Conservation (phyloP, 2,888 invertebrate species). For the Andrena bicolor region DNA sequence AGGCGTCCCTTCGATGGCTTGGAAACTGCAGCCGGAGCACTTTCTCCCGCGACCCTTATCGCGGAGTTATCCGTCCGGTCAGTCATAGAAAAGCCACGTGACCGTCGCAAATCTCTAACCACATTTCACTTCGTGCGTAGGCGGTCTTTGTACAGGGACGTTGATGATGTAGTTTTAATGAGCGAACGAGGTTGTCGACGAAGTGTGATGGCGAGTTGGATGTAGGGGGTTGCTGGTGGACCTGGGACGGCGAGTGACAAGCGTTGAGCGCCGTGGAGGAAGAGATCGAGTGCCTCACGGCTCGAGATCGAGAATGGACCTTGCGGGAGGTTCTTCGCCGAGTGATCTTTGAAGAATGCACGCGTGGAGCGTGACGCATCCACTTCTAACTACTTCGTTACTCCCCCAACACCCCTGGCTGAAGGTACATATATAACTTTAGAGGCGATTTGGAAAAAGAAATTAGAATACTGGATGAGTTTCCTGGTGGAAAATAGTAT, state of each 20-base stretch:
- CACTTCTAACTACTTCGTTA: not conserved
- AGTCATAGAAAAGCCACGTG: constrained; percentile 46
- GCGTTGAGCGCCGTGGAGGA: not conserved
- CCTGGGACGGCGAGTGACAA: not conserved
- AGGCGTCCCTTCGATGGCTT: constrained; percentile 7
- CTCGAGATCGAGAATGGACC: not conserved
- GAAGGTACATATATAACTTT: too few relatives aligned
- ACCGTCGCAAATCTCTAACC: constrained; percentile 68
- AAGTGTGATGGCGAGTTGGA: constrained; percentile 64
- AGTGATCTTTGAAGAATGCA: not conserved
- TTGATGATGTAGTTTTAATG: constrained; percentile 75
- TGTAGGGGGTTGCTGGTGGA: not conserved
- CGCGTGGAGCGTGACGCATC: not conserved
- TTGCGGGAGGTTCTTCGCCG: not conserved
- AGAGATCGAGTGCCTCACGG: not conserved
- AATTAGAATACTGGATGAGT: too few relatives aligned
- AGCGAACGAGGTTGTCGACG: constrained; percentile 52
- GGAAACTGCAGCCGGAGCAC: constrained; percentile 45
- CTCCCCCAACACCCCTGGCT: too few relatives aligned
- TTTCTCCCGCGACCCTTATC: constrained; percentile 51
- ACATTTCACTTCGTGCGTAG: constrained; percentile 67
- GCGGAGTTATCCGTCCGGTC: constrained; percentile 37
- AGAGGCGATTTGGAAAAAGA: too few relatives aligned
- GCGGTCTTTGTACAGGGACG: constrained; percentile 59
- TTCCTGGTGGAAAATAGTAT: too few relatives aligned